Conservation (phyloP, 2,888 invertebrate genomes). For the Leucoma salicis region DNA sequence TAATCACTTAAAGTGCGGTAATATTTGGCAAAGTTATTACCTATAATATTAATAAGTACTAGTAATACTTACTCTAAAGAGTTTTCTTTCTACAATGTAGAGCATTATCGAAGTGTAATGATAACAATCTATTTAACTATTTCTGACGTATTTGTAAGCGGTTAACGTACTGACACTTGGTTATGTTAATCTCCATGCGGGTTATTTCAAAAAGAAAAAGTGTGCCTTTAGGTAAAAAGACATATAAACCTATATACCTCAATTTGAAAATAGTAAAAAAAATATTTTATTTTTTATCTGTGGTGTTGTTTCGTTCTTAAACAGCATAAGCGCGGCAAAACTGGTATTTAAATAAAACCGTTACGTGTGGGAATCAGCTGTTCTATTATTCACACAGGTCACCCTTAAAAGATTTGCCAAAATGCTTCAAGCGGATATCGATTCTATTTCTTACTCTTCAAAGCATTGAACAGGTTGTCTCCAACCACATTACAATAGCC, state of each 20-base stretch:
- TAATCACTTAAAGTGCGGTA: too few species aligned
- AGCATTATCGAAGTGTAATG: slow-evolving; percentile 26
- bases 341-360: slow-evolving; percentile 53
- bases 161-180: slow-evolving; percentile 44
- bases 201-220: slow-evolving; percentile 44
- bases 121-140: slow-evolving; percentile 43
- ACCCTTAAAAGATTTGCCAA: slow-evolving; percentile 47
- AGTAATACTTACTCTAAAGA: too few species aligned
- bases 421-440: slow-evolving; percentile 23
- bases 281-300: background rate
- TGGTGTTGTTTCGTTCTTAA: background rate
- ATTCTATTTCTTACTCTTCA: slow-evolving; percentile 25
- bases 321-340: background rate
- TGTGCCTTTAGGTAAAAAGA: slow-evolving; percentile 27
- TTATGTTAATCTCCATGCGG: slow-evolving; percentile 51
- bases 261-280: background rate
- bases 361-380: slow-evolving; percentile 72
- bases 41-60: too few species aligned
- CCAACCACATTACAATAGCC: slow-evolving; percentile 10
- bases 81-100: too few species aligned
- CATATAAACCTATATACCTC: slow-evolving; percentile 21
- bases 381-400: slow-evolving; percentile 51
- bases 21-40: too few species aligned
- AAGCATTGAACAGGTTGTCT: slow-evolving; percentile 15
- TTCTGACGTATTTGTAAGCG: slow-evolving; percentile 54